Percentiles rank a stretch among this genome's conserved stretches.
Evolutionary conservation across 1,140 invertebrate genomes (phyloP).

Genomic region (Belonocnema kinseyi): DNA sequence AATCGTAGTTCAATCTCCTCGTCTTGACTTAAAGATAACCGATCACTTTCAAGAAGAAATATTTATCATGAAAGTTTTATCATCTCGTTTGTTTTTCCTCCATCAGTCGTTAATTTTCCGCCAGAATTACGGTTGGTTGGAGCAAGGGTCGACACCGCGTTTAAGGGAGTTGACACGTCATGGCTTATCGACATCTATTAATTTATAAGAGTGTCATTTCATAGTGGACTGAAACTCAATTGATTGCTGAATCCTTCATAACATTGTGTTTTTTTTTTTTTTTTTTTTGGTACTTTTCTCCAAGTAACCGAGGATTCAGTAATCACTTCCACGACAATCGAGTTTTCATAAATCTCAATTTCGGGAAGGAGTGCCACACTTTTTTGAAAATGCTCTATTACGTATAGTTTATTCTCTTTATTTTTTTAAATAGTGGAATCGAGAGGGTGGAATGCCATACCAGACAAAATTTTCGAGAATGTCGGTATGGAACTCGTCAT

Average conservation of each 20-base stretch:
- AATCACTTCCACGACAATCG: too few relatives aligned
- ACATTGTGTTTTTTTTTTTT: too few relatives aligned
- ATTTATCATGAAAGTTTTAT: slow-evolving; percentile 15
- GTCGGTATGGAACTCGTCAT: background rate
- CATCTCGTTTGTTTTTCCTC: slow-evolving; percentile 35
- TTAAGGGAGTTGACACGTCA: slow-evolving; percentile 48
- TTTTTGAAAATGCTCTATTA: too few relatives aligned
- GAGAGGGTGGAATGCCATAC: too few relatives aligned
- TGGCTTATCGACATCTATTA: slow-evolving; percentile 42
- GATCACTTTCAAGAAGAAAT: slow-evolving; percentile 28
- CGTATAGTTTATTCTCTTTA: too few relatives aligned
- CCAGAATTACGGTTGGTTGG: slow-evolving; percentile 34
- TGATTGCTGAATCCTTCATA: background rate
- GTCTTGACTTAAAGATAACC: slow-evolving; percentile 22
- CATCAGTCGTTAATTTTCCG: slow-evolving; percentile 34
- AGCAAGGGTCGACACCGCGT: slow-evolving; percentile 41
- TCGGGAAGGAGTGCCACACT: too few relatives aligned
- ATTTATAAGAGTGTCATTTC: slow-evolving; percentile 35
- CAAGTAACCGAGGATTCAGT: too few relatives aligned
- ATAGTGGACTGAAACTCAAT: slow-evolving; percentile 10
- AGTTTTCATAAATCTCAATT: too few relatives aligned
- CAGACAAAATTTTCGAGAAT: too few relatives aligned
- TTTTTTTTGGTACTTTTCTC: background rate
- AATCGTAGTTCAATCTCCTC: slow-evolving; percentile 9
- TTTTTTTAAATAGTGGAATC: too few relatives aligned